These are phyloP conservation scores for Cladorhizidae sp. DNA, from an alignment of 37 sponge, comb jelly and placozoan species.

Conservation along the genomic window DNA sequence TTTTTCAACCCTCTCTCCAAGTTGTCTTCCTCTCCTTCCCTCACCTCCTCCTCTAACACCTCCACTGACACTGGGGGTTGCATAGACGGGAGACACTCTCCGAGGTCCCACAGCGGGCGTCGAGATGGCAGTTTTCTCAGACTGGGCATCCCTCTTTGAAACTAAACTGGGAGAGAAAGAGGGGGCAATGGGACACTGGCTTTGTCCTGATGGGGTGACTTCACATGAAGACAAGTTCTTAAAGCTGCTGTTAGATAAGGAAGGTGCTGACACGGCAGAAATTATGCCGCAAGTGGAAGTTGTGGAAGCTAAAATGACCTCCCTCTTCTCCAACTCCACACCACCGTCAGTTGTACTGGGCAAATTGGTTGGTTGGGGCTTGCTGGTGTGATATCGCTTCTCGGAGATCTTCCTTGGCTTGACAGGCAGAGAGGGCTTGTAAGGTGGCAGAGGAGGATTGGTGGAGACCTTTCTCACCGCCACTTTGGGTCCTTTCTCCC, in stretches of 20 bases:
- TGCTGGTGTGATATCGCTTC: not conserved
- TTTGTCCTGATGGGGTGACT: constrained; percentile 16
- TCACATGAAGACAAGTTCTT: constrained; percentile 15
- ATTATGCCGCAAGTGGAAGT: not conserved
- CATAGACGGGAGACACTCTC: not conserved
- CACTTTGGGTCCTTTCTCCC: too few species aligned
- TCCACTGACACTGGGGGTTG: not conserved
- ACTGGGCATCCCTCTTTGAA: not conserved
- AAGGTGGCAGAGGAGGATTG: not conserved
- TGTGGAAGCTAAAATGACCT: not conserved
- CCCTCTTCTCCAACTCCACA: not conserved
- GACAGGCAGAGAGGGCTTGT: not conserved
- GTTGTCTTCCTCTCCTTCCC: not conserved
- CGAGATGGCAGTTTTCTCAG: not conserved
- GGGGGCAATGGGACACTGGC: constrained; percentile 27
- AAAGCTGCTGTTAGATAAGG: constrained; percentile 11
- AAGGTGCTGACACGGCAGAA: too few species aligned
- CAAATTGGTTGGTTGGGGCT: too few species aligned
- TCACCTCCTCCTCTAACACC: not conserved
- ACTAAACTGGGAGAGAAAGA: not conserved
- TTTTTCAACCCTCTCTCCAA: too few species aligned
- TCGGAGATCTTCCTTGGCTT: not conserved
- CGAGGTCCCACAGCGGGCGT: not conserved
- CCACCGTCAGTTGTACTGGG: not conserved
- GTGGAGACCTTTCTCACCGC: too few species aligned